Base-by-base conservation (phyloP, 2,113 vertebrate genomes). In the Caranx melampygus region DNA sequence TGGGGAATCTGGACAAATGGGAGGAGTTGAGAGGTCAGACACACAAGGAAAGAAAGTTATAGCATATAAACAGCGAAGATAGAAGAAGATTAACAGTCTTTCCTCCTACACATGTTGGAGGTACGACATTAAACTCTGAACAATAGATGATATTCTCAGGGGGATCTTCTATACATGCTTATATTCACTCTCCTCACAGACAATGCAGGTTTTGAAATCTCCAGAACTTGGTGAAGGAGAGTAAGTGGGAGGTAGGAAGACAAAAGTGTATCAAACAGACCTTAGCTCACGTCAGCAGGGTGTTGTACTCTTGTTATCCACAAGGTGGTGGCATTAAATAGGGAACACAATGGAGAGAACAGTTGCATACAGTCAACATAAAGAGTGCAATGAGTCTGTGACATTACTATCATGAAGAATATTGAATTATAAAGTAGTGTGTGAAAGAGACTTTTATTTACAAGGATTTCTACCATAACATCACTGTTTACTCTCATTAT, bases 291-390 rank as follows among this genome's bases (percentile, higher is more conserved):
- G 21, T 67, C 45, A 76, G 34, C 52, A 75, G 13, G 12, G 11
- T 82, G 72, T 40, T 21, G 40, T 81, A 55, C 45, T 70, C 4
- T 72, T 63, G 72, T 12, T 85, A 31, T 52, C 83, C 93, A 93
- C 81, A 78, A 89, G 90, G 81, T 84, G 92, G 90, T 33, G 59
- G 40, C 74, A 75, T 34, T 77, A 1, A 57, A 68, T 2, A 75
- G 45, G 69, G 84, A 83, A 83, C 52, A 31, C 21, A 54, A 6
- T 10, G 8, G 11, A n/a, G 40, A 4, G 55, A 3, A 9, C 15
- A 9, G 3, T 6, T 57, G 31, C 8, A 64, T 16, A 33, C n/a
- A 65, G 14, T 45, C 21, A 64, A 21, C 14, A 37, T 26, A 2
- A 34, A 6, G 10, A 42, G 42, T 35, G 15, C 14, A n/a, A 12